Evolutionary conservation across 2,888 invertebrate species (phyloP), one percentile per base, ranked within the genome.

Genomic region (Spilosoma lubricipeda): DNA sequence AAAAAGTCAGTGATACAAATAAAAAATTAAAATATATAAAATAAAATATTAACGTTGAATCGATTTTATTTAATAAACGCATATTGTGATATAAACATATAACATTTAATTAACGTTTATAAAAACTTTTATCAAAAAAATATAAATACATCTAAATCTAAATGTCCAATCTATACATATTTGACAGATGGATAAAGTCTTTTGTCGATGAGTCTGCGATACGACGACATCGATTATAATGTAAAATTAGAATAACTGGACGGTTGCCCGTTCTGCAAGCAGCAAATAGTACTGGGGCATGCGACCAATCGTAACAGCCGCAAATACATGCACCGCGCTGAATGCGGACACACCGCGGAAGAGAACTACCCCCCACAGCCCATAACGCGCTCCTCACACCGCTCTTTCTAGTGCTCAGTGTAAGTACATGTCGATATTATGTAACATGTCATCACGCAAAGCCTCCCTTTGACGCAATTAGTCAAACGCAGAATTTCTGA

Each of bases 181-280:
- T 91, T 91, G 91, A 91, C 87, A 87, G 89, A 88, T 88, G 88
- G 90, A 89, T 88, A 90, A n/a, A 89, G 90, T 92, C 91, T 93
- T 92, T 92, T 91, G 93, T 92, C 91, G 92, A 91, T 90, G 90
- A 93, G 93, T 88, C 90, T 90, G 85, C 92, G 92, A 92, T 93
- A 93, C 92, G 92, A 89, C 92, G 92, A 91, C 94, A 94, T 95
- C 95, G 95, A 95, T 95, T 95, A 94, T 94, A 93, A 81, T 90
- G 91, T 95, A 95, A 94, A 95, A 93, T 95, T 95, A 95, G 95
- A 95, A 94, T 94, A 95, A 95, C 95, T 95, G 95, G 95, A 94
- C 95, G 94, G 88, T 90, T 95, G 95, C 95, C 95, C 95, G 94
- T 88, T 89, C 89, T 88, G 87, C 88, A 91, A 91, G 94, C 93